Conservation (phyloP, 2,888 invertebrate genomes). For the Cetonia aurata region DNA sequence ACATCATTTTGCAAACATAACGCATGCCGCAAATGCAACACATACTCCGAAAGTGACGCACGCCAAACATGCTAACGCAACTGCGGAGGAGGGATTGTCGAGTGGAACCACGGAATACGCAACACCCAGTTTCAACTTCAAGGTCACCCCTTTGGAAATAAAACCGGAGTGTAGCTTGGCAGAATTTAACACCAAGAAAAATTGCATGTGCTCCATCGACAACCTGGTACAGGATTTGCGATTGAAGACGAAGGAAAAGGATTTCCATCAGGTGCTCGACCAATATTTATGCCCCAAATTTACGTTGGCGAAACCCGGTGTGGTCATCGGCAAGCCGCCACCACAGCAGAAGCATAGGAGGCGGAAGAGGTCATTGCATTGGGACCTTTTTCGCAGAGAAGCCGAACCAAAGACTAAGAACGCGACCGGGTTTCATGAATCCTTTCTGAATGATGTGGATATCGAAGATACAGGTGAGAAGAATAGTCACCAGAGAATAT, state of each 20-base stretch:
- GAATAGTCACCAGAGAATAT: neutral
- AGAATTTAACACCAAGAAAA: constrained; percentile 49
- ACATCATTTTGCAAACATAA: too few relatives aligned
- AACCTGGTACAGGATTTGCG: constrained; percentile 53
- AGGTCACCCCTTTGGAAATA: constrained; percentile 33
- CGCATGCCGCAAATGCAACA: too few relatives aligned
- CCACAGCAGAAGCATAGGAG: constrained; percentile 14
- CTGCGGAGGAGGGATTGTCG: neutral
- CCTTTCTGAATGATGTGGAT: constrained; percentile 50
- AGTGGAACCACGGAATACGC: constrained; percentile 21
- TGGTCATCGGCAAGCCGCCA: constrained; percentile 25
- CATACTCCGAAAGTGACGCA: neutral
- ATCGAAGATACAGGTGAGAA: constrained; percentile 51
- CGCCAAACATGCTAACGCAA: neutral
- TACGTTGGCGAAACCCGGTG: constrained; percentile 31
- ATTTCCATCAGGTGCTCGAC: constrained; percentile 45
- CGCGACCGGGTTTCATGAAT: constrained; percentile 32
- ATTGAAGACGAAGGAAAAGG: constrained; percentile 40
- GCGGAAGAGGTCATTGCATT: constrained; percentile 42
- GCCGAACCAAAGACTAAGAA: constrained; percentile 8
- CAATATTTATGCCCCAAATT: constrained; percentile 41
- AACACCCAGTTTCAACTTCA: constrained; percentile 32
- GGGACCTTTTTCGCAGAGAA: constrained; percentile 32
- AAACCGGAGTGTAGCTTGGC: constrained; percentile 46
- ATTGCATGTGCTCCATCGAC: constrained; percentile 56